A percentile compares a stretch with the other conserved stretches of the same genome.
phyloP scores from a whole-genome alignment of 2,797 vertebrate species.

The Trematomus bernacchii region DNA sequence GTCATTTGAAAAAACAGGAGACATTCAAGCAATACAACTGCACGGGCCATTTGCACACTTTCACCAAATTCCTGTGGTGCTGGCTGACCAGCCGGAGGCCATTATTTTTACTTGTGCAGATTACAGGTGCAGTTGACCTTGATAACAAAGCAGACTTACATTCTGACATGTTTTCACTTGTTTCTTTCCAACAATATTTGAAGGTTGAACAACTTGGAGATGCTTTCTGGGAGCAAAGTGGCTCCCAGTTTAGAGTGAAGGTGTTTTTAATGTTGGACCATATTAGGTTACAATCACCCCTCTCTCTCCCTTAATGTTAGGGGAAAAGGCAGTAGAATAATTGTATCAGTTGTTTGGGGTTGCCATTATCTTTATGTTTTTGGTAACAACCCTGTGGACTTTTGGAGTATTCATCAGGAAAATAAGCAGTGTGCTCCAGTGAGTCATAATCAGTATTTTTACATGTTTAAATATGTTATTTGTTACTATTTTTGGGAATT shows the following conservation, averaged over 20 bases:
- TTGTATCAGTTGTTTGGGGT: background rate
- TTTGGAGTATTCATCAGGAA: background rate
- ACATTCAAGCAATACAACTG: slow-evolving; percentile 41
- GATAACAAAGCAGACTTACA: background rate
- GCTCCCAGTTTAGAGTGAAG: background rate
- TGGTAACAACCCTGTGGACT: background rate
- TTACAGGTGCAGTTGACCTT: background rate
- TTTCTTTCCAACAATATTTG: too few species aligned
- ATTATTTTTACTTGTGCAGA: slow-evolving; percentile 6
- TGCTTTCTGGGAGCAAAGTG: slow-evolving; percentile 1
- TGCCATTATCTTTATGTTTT: background rate
- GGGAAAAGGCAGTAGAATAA: background rate
- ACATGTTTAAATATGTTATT: background rate
- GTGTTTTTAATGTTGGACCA: background rate
- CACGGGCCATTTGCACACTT: slow-evolving; percentile 24
- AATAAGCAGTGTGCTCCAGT: background rate
- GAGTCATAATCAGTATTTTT: background rate
- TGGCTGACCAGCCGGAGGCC: slow-evolving; percentile 3
- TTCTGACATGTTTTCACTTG: background rate
- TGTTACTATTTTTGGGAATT: background rate
- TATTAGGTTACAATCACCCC: background rate
- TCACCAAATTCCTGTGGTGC: slow-evolving; percentile 23
- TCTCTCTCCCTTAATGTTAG: background rate
- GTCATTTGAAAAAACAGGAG: slow-evolving; percentile 55
- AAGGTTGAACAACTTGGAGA: slow-evolving; percentile 1